These are phyloP conservation scores for Sinodicranocentrus sp. DNA, from an alignment of 2,888 invertebrate species.

Conservation along the genomic window DNA sequence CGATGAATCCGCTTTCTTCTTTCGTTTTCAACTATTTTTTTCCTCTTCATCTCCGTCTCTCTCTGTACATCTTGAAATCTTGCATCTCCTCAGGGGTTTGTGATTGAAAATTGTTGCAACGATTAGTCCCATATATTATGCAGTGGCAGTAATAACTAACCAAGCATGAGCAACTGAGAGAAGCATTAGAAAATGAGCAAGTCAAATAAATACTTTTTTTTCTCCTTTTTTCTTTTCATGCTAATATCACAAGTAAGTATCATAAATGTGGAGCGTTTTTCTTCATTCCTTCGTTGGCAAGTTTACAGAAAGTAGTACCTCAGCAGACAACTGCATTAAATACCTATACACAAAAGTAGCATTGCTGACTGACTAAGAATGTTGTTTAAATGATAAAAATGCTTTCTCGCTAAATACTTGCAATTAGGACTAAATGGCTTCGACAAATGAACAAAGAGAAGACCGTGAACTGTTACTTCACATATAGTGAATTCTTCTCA, in stretches of 20 bases:
- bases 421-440: slow-evolving; percentile 66
- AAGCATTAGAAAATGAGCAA: slow-evolving; percentile 16
- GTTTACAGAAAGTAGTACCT: neutral
- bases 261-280: slow-evolving; percentile 43
- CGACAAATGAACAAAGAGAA: slow-evolving; percentile 67
- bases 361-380: too few relatives aligned
- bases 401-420: slow-evolving; percentile 57
- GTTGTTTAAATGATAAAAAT: too few relatives aligned
- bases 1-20: slow-evolving; percentile 5
- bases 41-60: neutral
- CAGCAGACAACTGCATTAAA: too few relatives aligned
- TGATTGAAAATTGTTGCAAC: slow-evolving; percentile 61
- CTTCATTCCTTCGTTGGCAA: neutral
- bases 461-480: slow-evolving; percentile 52
- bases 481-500: too few relatives aligned
- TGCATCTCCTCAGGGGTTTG: slow-evolving; percentile 66
- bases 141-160: slow-evolving; percentile 45
- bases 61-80: slow-evolving; percentile 36
- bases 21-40: slow-evolving; percentile 9
- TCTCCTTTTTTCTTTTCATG: too few relatives aligned
- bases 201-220: slow-evolving; percentile 36
- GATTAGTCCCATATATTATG: slow-evolving; percentile 34
- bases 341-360: too few relatives aligned
- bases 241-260: slow-evolving; percentile 33
- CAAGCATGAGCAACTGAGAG: slow-evolving; percentile 25